Conservation (phyloP, 2,797 vertebrate genomes). For the Momotus momota region DNA sequence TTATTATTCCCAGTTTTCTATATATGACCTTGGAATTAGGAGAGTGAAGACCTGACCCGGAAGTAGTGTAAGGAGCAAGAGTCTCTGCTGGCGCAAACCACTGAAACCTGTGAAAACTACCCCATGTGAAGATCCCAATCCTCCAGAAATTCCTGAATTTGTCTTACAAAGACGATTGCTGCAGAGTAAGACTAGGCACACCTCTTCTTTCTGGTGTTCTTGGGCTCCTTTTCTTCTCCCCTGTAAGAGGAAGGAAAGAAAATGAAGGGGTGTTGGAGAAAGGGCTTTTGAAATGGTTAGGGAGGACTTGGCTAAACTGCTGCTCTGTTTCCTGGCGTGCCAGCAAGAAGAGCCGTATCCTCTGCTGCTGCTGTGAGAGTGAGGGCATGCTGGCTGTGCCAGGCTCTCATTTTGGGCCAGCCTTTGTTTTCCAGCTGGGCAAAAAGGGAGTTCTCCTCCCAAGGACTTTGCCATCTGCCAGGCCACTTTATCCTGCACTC, state of each 20-base stretch:
- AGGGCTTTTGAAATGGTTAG: not conserved
- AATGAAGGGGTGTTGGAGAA: not conserved
- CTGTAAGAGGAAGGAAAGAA: not conserved
- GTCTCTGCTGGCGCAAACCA: not conserved
- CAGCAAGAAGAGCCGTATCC: not conserved
- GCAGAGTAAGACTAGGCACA: not conserved
- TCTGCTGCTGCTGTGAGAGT: not conserved
- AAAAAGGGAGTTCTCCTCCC: not conserved
- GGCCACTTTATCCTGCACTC: not conserved
- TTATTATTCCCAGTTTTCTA: not conserved
- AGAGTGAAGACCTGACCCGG: not conserved
- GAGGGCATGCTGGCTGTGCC: not conserved
- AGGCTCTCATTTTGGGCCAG: not conserved
- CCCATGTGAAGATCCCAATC: fast-evolving
- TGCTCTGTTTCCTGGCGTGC: not conserved
- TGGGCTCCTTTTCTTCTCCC: not conserved
- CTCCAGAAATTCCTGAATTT: not conserved
- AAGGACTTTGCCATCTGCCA: not conserved
- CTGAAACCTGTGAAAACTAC: not conserved
- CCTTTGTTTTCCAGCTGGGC: not conserved
- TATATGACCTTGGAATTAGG: not conserved
- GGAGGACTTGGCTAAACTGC: not conserved
- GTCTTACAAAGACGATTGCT: not conserved
- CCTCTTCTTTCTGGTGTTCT: not conserved
- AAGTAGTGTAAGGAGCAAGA: not conserved